Evolutionary conservation across 2,113 vertebrate species (phyloP).

Genomic region (Nibea albiflora): DNA sequence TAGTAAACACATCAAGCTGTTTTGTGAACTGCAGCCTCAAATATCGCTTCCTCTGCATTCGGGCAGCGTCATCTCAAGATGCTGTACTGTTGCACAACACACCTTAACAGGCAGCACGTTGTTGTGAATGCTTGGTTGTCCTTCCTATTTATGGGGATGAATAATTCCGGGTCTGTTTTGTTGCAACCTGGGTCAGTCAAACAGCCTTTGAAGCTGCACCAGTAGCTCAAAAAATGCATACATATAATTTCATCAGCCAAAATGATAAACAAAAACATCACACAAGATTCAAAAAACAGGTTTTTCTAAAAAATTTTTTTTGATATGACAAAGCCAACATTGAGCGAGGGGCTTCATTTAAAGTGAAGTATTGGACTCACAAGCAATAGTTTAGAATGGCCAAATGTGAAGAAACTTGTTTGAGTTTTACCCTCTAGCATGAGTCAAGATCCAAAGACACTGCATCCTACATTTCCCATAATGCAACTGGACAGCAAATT

Average conservation of each 20-base stretch:
- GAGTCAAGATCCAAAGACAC: background rate
- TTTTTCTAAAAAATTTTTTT: background rate
- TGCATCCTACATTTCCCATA: background rate
- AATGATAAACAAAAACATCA: constrained; percentile 25
- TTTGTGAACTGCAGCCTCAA: constrained; percentile 25
- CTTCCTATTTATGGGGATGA: background rate
- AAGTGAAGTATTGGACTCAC: background rate
- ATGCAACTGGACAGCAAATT: background rate
- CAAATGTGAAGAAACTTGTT: background rate
- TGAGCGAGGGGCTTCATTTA: background rate
- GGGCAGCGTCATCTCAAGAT: constrained; percentile 49
- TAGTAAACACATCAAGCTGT: constrained; percentile 65
- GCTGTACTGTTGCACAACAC: background rate
- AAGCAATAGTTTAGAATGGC: no score
- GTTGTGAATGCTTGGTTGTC: background rate
- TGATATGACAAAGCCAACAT: background rate
- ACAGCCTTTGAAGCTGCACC: constrained; percentile 5
- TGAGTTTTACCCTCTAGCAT: background rate
- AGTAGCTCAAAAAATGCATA: background rate
- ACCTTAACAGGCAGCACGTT: background rate
- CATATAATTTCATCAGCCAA: background rate
- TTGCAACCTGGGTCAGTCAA: background rate
- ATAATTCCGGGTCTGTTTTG: background rate
- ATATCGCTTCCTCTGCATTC: constrained; percentile 26
- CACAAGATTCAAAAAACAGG: background rate